phyloP scores from a whole-genome alignment of 2,888 invertebrate genomes.

The Andrena dorsata region DNA sequence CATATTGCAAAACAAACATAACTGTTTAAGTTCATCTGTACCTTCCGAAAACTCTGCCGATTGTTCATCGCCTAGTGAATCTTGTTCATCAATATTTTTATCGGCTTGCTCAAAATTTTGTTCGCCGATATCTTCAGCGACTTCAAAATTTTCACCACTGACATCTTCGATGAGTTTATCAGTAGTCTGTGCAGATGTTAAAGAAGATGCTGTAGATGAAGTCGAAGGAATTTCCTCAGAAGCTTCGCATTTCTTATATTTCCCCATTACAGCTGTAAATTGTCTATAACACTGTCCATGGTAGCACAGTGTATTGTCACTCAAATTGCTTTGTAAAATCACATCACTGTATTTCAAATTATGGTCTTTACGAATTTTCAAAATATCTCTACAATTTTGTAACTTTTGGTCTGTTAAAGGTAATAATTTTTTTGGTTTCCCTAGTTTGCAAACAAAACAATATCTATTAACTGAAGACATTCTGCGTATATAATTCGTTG shows the following conservation, averaged over 20 bases:
- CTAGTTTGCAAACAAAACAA: not conserved
- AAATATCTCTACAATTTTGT: constrained; percentile 8
- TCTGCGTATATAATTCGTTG: not conserved
- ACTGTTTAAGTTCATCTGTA: not conserved
- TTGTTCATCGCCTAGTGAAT: not conserved
- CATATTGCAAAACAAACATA: not conserved
- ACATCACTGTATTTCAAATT: constrained; percentile 7
- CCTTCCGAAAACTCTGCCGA: not conserved
- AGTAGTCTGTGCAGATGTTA: not conserved
- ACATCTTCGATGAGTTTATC: not conserved
- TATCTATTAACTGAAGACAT: constrained; percentile 4
- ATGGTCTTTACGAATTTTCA: constrained; percentile 1
- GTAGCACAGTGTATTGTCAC: constrained; percentile 5
- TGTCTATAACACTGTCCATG: not conserved
- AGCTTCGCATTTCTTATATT: not conserved
- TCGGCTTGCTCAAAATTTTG: not conserved
- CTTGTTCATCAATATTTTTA: not conserved
- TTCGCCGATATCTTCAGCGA: not conserved
- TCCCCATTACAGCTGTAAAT: constrained; percentile 3
- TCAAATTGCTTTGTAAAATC: not conserved
- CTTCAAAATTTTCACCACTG: not conserved
- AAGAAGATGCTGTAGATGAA: not conserved
- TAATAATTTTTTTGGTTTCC: not conserved
- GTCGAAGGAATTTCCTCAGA: not conserved
- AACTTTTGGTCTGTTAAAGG: not conserved